Evolutionary conservation across 2,888 invertebrate species (phyloP), one percentile per base, ranked within the genome.

Genomic region (Clitarchus hookeri): DNA sequence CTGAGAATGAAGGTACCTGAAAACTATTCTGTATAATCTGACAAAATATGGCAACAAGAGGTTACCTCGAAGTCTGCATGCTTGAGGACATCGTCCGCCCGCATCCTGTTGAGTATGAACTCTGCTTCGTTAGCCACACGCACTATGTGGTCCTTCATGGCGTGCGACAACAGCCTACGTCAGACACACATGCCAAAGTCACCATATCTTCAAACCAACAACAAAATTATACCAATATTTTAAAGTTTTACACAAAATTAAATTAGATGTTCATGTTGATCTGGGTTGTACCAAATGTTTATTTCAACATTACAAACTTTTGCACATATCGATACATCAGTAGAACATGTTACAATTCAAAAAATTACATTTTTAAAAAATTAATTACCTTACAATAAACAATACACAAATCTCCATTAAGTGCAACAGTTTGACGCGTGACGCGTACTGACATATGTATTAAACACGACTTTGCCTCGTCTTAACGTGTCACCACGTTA

Each of bases 111-210:
- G 88, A 99, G 92, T 89, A 99, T 99, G 91, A 99, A 99, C 92
- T 99, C 99, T 0, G 99, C 99, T 92, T 99, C 99, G 91, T 99
- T 99, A 48, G 99, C 99, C 23, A 99, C 99, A 86, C 99, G 93
- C 36, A 99, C 99, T 90, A 99, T 99, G 92, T 99, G 99, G 92
- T 99, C 99, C 90, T 99, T 95, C 96, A 99, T 99, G 44, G 99
- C 99, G 91, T 99, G 99, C 4, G 99, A 99, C 89, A 99, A 93
- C 88, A 99, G 93, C 85, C 99, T 94, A 90, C 79, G 89, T 88
- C 90, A 88, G 84, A 84, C 79, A 86, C 26, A 85, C 65, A 23
- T 26, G 26, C 12, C n/a, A 25, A 48, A 84, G 48, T 36, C 36
- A 1, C 36, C 36, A 3, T 4, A 36, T 4, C 36, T 36, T 36